These are phyloP conservation scores for Scaptomyza graminum DNA, from an alignment of 1,140 invertebrate species.

Conservation along the genomic window DNA sequence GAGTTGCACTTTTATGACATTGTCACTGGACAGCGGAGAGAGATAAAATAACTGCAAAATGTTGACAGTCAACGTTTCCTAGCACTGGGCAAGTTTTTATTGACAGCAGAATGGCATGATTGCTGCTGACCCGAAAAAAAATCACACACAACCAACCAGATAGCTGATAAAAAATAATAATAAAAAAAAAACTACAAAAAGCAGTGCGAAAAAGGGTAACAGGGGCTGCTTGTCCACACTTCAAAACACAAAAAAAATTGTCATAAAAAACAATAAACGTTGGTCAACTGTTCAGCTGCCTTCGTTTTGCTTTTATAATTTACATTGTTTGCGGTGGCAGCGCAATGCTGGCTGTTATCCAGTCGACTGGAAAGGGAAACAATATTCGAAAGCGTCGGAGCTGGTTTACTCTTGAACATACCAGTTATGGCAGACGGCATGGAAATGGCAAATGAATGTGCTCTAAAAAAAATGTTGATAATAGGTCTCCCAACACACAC, in stretches of 20 bases:
- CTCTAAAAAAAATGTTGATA: slow-evolving; percentile 10
- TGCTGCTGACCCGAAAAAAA: slow-evolving; percentile 62
- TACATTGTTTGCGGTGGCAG: slow-evolving; percentile 70
- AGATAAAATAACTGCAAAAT: slow-evolving; percentile 80
- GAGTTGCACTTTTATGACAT: slow-evolving; percentile 54
- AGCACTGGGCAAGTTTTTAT: slow-evolving; percentile 60
- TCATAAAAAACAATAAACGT: slow-evolving; percentile 50
- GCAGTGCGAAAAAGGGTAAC: slow-evolving; percentile 12
- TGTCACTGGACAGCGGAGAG: slow-evolving; percentile 29
- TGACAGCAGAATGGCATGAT: slow-evolving; percentile 76
- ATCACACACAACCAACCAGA: slow-evolving; percentile 19
- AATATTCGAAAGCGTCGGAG: slow-evolving; percentile 16
- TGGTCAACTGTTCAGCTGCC: slow-evolving; percentile 43
- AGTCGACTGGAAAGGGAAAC: slow-evolving; percentile 32
- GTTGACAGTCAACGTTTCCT: slow-evolving; percentile 55
- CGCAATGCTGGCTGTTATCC: slow-evolving; percentile 9
- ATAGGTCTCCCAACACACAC: not conserved
- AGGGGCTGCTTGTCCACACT: slow-evolving; percentile 56
- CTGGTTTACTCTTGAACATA: slow-evolving; percentile 24
- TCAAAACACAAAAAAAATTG: slow-evolving; percentile 32
- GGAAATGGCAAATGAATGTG: slow-evolving; percentile 16
- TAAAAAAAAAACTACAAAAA: slow-evolving; percentile 10
- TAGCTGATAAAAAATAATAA: slow-evolving; percentile 16
- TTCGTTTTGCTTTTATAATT: slow-evolving; percentile 73
- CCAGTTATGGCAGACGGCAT: slow-evolving; percentile 6